Percentiles rank a stretch among this genome's conserved stretches.
Evolutionary conservation across 2,797 vertebrate species (phyloP).

Genomic region (Paratrypauchen microcephalus): DNA sequence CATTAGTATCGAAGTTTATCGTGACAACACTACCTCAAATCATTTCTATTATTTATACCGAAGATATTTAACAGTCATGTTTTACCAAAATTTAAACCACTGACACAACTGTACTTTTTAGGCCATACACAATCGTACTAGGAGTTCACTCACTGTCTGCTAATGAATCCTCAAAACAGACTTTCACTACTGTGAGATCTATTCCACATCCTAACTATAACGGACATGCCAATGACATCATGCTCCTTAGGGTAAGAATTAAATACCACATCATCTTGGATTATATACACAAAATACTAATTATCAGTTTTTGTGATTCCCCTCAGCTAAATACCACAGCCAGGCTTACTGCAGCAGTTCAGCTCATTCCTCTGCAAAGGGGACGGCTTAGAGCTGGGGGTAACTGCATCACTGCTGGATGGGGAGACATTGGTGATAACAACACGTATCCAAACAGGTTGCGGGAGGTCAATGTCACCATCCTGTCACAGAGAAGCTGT

Average conservation of each 20-base stretch:
- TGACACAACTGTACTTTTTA: constrained; percentile 23
- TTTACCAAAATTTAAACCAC: neutral
- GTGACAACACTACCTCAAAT: no score
- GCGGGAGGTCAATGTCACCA: constrained; percentile 71
- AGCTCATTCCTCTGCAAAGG: constrained; percentile 49
- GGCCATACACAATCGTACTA: constrained; percentile 56
- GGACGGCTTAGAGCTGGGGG: neutral
- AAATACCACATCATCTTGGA: neutral
- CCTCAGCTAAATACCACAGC: constrained; percentile 55
- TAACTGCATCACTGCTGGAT: constrained; percentile 65
- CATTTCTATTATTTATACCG: no score
- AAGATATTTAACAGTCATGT: no score
- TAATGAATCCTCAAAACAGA: constrained; percentile 50
- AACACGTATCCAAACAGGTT: constrained; percentile 51
- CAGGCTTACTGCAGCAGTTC: constrained; percentile 51
- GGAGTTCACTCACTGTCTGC: constrained; percentile 47
- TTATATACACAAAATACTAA: neutral
- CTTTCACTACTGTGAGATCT: constrained; percentile 20
- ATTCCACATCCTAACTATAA: constrained; percentile 60
- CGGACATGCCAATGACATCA: constrained; percentile 59
- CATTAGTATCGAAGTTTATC: no score
- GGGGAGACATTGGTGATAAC: constrained; percentile 65
- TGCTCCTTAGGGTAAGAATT: constrained; percentile 69
- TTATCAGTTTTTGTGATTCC: neutral
- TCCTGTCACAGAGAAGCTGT: constrained; percentile 33